Percentiles rank a stretch among this genome's conserved stretches.
These are phyloP conservation scores for Rhabditoides inermis DNA, from an alignment of 2,888 invertebrate species.

Conservation along the genomic window DNA sequence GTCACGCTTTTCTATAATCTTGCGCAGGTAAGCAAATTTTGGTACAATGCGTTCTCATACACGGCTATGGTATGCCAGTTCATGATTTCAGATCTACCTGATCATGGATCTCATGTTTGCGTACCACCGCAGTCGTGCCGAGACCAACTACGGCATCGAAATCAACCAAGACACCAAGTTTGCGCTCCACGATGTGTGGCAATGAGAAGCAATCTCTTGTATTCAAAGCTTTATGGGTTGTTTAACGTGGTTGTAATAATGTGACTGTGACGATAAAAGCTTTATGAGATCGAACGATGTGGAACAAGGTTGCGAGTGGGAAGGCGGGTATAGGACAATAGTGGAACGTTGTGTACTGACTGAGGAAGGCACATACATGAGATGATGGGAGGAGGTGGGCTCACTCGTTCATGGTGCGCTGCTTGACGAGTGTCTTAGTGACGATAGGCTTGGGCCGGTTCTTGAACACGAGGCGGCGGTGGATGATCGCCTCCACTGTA, in stretches of 20 bases:
- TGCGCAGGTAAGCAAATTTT: conserved; percentile 64
- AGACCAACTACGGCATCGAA: conserved; percentile 11
- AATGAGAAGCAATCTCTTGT: too few relatives aligned
- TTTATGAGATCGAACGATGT: too few relatives aligned
- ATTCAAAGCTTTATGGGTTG: too few relatives aligned
- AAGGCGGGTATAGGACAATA: too few relatives aligned
- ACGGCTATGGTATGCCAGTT: neutral
- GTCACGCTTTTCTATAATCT: conserved; percentile 87
- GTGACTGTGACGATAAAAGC: too few relatives aligned
- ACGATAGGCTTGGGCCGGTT: conserved; percentile 29
- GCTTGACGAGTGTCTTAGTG: conserved; percentile 9
- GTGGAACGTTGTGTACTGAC: too few relatives aligned
- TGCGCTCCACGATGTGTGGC: too few relatives aligned
- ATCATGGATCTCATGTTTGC: conserved; percentile 24
- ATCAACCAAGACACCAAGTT: conserved; percentile 13
- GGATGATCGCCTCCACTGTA: conserved; percentile 19
- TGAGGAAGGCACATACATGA: too few relatives aligned
- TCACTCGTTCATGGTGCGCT: too few relatives aligned
- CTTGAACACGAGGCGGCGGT: conserved; percentile 26
- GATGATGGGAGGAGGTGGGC: too few relatives aligned
- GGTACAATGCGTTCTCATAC: neutral
- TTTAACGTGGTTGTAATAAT: too few relatives aligned
- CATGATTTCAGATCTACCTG: conserved; percentile 12
- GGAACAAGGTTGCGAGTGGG: too few relatives aligned
- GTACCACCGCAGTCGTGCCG: conserved; percentile 17